Conservation (phyloP, 2,797 vertebrate species). For the Danio choprae region DNA sequence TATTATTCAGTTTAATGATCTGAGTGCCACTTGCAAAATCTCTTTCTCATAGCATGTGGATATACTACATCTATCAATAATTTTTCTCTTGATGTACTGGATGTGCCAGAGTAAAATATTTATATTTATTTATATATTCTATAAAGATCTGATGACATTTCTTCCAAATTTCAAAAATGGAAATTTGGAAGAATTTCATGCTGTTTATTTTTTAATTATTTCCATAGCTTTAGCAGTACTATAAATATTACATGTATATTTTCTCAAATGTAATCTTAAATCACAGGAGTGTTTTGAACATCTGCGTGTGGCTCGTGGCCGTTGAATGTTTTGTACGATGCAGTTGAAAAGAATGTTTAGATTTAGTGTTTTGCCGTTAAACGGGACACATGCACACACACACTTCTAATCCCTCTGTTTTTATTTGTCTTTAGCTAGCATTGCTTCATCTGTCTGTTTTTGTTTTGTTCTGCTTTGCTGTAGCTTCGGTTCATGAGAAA, state of each 20-base stretch:
- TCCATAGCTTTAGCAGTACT: too few species aligned
- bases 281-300: conserved; percentile 55
- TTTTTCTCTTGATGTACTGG: too few species aligned
- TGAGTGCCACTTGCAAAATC: neutral
- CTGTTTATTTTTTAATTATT: too few species aligned
- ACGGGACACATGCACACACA: conserved; percentile 51
- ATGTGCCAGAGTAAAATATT: too few species aligned
- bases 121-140: too few species aligned
- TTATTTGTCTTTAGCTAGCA: conserved; percentile 33
- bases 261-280: conserved; percentile 80
- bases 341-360: conserved; percentile 4
- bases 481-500: conserved; percentile 32
- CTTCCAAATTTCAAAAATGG: too few species aligned
- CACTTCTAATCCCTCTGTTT: conserved; percentile 51
- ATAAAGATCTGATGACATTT: too few species aligned
- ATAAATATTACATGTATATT: conserved; percentile 66
- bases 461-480: conserved; percentile 33
- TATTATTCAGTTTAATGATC: neutral
- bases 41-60: conserved; percentile 61
- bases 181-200: too few species aligned
- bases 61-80: too few species aligned
- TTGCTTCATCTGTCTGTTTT: conserved; percentile 29
- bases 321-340: neutral
- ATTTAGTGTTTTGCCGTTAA: conserved; percentile 15
- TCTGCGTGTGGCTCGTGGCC: conserved; percentile 5